Base-by-base conservation (phyloP, 2,888 invertebrate genomes). In the Tubulanus polymorphus region DNA sequence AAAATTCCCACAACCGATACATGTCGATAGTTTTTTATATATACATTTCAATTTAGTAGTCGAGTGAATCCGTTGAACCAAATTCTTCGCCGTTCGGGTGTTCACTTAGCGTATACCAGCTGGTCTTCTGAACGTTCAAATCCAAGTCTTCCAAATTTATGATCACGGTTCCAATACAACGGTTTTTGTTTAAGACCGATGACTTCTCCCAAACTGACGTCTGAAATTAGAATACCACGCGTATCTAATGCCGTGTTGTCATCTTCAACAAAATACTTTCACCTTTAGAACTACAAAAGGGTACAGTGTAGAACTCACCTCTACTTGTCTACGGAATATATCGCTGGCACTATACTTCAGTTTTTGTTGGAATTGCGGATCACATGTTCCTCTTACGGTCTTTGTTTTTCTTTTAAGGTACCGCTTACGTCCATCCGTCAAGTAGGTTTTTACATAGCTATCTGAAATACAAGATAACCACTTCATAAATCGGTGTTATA, bases 361-460 rank as follows among this genome's bases (percentile, higher is more conserved):
- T 32, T 90, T 92, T 79, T 93, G 92, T 56, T 89, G 86, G 81
- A 88, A 94, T 70, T 89, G 86, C 3, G 93, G 93, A 74, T 91
- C 90, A 55, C 86, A 86, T 50, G 88, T 87, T 72, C 89, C 89
- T 53, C 89, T 85, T 23, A 89, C 84, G 28, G 92, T 88, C 47
- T 90, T 85, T 1, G 93, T 94, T 80, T 94, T 94, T 73, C 91
- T 88, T 81, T 93, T 93, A 79, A 92, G 91, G 57, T 93, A 82
- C 86, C 91, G 88, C 64, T 90, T 87, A 63, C 91, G 91, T 26
- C 90, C 90, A 74, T 93, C 92, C 56, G 91, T 87, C 57, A 93
- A 83, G 76, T 93, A 93, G 64, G 92, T 93, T 81, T 94, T 93
- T 53, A 93, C 92, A 81, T 94, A 94, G 23, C 93, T 93, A 77